Evolutionary conservation across 2,888 invertebrate species (phyloP).

Genomic region (Abscondita cerata): DNA sequence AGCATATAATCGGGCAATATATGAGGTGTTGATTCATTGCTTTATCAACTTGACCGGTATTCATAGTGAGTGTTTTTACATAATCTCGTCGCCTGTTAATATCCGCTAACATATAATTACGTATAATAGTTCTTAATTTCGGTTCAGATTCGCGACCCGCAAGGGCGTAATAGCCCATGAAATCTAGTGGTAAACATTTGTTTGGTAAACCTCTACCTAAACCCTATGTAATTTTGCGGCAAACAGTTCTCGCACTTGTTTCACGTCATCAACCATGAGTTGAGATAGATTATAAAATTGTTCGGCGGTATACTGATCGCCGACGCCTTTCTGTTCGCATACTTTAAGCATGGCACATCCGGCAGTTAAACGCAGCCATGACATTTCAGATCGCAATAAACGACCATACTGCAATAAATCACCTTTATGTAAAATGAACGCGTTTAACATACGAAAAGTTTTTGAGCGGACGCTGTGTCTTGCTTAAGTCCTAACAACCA

Average conservation of each 20-base stretch:
- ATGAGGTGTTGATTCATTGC: slow-evolving; percentile 78
- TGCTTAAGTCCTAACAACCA: slow-evolving; percentile 93
- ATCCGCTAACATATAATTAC: slow-evolving; percentile 87
- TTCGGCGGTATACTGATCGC: slow-evolving; percentile 92
- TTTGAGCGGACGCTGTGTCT: slow-evolving; percentile 88
- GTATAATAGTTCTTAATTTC: slow-evolving; percentile 71
- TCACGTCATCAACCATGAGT: slow-evolving; percentile 85
- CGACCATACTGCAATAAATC: slow-evolving; percentile 70
- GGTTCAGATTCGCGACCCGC: slow-evolving; percentile 89
- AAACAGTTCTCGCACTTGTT: slow-evolving; percentile 87
- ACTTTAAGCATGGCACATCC: slow-evolving; percentile 97
- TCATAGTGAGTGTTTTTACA: slow-evolving; percentile 81
- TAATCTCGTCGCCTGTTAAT: slow-evolving; percentile 90
- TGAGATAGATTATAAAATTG: slow-evolving; percentile 94
- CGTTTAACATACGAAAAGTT: slow-evolving; percentile 93
- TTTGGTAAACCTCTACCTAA: slow-evolving; percentile 82
- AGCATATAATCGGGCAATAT: slow-evolving; percentile 97
- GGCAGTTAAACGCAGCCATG: slow-evolving; percentile 89
- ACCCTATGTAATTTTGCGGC: slow-evolving; percentile 90
- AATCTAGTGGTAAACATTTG: slow-evolving; percentile 92
- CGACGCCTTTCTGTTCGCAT: slow-evolving; percentile 94
- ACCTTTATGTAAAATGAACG: slow-evolving; percentile 90
- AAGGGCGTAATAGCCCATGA: slow-evolving; percentile 94
- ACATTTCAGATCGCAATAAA: slow-evolving; percentile 86
- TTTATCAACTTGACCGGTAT: slow-evolving; percentile 69